phyloP scores from a whole-genome alignment of 2,888 invertebrate species.

The Maniola hyperantus region DNA sequence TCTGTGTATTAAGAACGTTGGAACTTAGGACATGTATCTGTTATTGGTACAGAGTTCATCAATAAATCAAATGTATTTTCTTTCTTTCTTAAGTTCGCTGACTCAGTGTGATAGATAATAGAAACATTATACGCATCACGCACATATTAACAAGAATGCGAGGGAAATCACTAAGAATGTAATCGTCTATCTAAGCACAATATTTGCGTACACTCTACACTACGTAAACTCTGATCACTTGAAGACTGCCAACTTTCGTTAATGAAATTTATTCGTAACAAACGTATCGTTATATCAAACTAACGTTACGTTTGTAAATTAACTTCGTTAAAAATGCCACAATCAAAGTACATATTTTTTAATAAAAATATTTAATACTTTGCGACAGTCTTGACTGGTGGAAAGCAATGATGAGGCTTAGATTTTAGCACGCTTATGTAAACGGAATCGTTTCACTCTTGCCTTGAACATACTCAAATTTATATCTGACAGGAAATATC shows the following conservation, averaged over 20 bases:
- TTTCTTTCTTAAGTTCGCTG: conserved; percentile 41
- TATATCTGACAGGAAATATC: neutral
- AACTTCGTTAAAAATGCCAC: too few species aligned
- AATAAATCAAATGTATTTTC: neutral
- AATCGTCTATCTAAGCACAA: conserved; percentile 66
- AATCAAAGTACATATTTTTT: too few species aligned
- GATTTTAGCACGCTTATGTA: neutral
- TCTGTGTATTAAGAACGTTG: too few species aligned
- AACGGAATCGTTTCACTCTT: neutral
- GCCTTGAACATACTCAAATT: neutral
- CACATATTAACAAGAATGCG: conserved; percentile 55
- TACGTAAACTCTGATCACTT: conserved; percentile 40
- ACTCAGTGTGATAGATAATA: conserved; percentile 33
- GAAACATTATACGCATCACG: conserved; percentile 49
- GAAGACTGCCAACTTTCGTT: neutral
- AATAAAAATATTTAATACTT: neutral
- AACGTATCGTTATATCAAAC: too few species aligned
- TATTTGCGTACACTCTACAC: conserved; percentile 55
- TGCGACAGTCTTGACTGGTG: neutral
- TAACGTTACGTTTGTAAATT: too few species aligned
- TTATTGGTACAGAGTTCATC: neutral
- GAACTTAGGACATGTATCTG: too few species aligned
- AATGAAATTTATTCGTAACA: neutral
- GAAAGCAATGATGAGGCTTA: neutral
- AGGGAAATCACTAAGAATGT: conserved; percentile 66